These are phyloP conservation scores for Eublepharis macularius DNA, from an alignment of 2,113 vertebrate genomes.

Conservation along the genomic window DNA sequence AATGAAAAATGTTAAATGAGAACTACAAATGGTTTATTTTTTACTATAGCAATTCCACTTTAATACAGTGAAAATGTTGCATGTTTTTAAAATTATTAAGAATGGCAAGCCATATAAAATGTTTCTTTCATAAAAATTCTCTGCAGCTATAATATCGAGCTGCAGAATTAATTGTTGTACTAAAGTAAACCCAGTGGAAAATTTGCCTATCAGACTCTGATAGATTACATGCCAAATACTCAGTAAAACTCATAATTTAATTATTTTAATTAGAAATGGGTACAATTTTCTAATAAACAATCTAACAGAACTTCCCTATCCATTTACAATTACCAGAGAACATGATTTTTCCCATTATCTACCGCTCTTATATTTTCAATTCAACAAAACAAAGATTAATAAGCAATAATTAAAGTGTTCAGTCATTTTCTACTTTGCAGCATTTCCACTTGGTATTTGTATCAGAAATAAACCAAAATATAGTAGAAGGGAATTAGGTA, in stretches of 20 bases:
- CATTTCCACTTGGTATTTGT: constrained; percentile 30
- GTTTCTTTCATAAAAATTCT: neutral
- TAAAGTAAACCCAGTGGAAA: neutral
- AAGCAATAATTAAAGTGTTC: constrained; percentile 24
- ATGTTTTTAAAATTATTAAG: neutral
- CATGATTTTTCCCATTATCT: constrained; percentile 1
- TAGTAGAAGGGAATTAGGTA: neutral
- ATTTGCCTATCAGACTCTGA: neutral
- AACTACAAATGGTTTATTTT: neutral
- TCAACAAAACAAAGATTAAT: constrained; percentile 46
- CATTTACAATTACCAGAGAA: neutral
- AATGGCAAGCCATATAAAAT: neutral
- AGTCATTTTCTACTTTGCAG: constrained; percentile 29
- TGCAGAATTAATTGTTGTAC: neutral
- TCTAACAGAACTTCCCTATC: neutral
- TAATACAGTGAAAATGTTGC: neutral
- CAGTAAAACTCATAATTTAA: neutral
- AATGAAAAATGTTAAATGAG: neutral
- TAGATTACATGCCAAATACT: neutral
- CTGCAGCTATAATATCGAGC: neutral
- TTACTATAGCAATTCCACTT: neutral
- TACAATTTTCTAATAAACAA: neutral
- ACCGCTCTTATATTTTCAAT: constrained; percentile 34
- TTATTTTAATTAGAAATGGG: neutral
- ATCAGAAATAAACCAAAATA: neutral